Percentiles rank a stretch among this genome's conserved stretches.
Evolutionary conservation across 2,113 vertebrate species (phyloP).

Genomic region (Strix aluco): DNA sequence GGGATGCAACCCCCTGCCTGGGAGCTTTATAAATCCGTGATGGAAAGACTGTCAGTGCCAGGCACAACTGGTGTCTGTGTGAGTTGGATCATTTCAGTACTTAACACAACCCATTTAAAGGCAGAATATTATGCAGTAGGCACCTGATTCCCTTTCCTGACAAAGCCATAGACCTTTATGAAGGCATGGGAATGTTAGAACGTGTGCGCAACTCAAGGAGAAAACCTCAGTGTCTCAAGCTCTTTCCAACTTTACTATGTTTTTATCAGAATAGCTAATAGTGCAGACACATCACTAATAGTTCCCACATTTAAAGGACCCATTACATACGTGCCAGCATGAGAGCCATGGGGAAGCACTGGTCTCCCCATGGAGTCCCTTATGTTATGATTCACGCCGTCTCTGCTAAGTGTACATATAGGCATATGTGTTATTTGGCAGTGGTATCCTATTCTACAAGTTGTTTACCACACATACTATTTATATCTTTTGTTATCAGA

Average conservation of each 20-base stretch:
- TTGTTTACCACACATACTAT: not conserved
- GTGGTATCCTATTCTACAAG: not conserved
- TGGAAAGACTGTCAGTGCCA: not conserved
- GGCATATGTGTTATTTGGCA: not conserved
- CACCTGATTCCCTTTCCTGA: not conserved
- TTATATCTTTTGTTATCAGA: conserved; percentile 10
- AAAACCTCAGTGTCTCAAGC: not conserved
- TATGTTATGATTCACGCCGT: not conserved
- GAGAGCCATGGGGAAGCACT: not conserved
- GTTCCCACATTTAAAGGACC: not conserved
- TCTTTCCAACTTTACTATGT: not conserved
- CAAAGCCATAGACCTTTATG: not conserved
- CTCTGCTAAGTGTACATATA: not conserved
- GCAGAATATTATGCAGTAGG: not conserved
- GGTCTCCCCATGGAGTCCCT: not conserved
- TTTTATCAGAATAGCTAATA: not conserved
- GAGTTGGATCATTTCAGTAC: not conserved
- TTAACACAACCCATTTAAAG: not conserved
- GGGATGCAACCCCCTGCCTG: not conserved
- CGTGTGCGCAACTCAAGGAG: not conserved
- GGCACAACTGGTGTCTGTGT: not conserved
- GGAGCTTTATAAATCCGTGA: not conserved
- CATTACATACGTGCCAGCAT: fast-evolving
- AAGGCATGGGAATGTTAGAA: not conserved
- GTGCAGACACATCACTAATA: not conserved